phyloP scores from a whole-genome alignment of 37 sponge, comb jelly and placozoan genomes.

The Beroe ovata region DNA sequence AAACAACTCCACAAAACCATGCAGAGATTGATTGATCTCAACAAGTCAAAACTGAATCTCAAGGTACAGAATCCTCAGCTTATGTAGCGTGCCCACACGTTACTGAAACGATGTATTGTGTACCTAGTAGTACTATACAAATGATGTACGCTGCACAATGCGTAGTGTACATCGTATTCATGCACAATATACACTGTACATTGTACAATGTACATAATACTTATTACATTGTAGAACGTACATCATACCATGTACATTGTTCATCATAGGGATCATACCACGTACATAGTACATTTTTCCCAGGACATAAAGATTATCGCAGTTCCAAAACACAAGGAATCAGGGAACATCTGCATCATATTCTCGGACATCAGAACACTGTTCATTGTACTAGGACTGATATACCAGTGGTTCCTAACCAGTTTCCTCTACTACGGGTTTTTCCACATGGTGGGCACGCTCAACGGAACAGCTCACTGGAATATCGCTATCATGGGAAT shows the following conservation, averaged over 20 bases:
- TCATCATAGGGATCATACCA: too few species aligned
- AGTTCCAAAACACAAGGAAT: conserved; percentile 52
- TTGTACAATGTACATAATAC: too few species aligned
- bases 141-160: too few species aligned
- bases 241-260: too few species aligned
- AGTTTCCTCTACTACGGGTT: conserved; percentile 62
- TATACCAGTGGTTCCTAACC: conserved; percentile 50
- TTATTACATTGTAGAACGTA: too few species aligned
- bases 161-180: too few species aligned
- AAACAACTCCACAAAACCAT: conserved; percentile 19
- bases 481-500: conserved; percentile 57
- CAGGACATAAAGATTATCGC: conserved; percentile 48
- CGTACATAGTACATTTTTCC: background rate
- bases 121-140: too few species aligned
- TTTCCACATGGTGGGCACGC: conserved; percentile 40
- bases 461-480: conserved; percentile 56
- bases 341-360: conserved; percentile 42
- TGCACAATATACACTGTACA: too few species aligned
- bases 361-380: conserved; percentile 9
- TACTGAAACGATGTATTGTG: too few species aligned
- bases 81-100: too few species aligned
- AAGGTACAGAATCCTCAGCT: too few species aligned
- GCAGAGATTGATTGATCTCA: conserved; percentile 35
- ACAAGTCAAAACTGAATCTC: conserved; percentile 29
- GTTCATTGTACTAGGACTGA: background rate